These are phyloP conservation scores for Carcinoscorpius rotundicauda DNA, from an alignment of 1,140 invertebrate species.

Conservation along the genomic window DNA sequence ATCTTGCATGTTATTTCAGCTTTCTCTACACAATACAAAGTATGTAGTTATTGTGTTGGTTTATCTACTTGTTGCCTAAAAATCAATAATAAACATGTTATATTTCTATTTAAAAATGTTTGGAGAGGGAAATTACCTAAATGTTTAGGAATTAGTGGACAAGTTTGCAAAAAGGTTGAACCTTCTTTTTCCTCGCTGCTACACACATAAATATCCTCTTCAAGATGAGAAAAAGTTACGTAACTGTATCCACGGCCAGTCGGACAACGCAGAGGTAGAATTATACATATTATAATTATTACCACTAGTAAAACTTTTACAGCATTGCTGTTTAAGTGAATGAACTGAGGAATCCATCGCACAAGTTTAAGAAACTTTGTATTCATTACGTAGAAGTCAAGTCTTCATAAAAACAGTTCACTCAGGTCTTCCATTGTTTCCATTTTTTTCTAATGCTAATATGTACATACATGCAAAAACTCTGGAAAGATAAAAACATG, in stretches of 20 bases:
- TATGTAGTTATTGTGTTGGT: too few species aligned
- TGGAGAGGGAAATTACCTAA: slow-evolving; percentile 2
- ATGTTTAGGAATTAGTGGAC: neutral
- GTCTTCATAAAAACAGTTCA: too few species aligned
- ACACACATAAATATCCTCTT: slow-evolving; percentile 17
- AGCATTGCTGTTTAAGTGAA: neutral
- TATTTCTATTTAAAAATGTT: neutral
- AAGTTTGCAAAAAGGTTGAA: slow-evolving; percentile 8
- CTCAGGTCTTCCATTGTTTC: too few species aligned
- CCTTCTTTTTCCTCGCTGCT: slow-evolving; percentile 2
- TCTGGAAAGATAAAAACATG: too few species aligned
- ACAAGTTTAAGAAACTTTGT: too few species aligned
- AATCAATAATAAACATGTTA: neutral
- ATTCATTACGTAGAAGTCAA: too few species aligned
- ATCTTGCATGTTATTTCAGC: too few species aligned
- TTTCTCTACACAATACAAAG: too few species aligned
- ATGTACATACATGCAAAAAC: too few species aligned
- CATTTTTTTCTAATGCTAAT: too few species aligned
- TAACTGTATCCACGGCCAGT: slow-evolving; percentile 13
- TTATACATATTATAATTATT: slow-evolving; percentile 3
- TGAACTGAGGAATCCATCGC: too few species aligned
- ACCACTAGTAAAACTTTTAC: slow-evolving; percentile 5
- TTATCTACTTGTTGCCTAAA: too few species aligned
- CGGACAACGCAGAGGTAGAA: slow-evolving; percentile 15
- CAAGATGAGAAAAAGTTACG: slow-evolving; percentile 12